Percentiles rank a stretch among this genome's conserved stretches.
Evolutionary conservation across 2,888 invertebrate species (phyloP).

Genomic region (Drosophila rellima): DNA sequence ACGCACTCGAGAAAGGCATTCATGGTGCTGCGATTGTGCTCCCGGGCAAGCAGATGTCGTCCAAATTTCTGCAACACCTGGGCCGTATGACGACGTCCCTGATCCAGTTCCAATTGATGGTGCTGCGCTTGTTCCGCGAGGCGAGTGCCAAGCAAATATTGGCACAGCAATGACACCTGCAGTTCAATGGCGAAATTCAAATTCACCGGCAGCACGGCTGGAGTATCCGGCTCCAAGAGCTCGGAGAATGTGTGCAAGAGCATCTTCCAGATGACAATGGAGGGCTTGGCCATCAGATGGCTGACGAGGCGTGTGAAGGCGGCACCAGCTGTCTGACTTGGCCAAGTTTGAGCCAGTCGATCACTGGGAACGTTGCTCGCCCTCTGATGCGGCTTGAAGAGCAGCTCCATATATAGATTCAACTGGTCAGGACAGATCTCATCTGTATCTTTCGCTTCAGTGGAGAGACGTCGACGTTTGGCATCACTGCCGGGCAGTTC

Average conservation of each 20-base stretch:
- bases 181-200: conserved; percentile 81
- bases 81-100: conserved; percentile 64
- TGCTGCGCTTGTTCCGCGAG: conserved; percentile 83
- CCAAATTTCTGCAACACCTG: conserved; percentile 79
- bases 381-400: background rate
- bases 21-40: conserved; percentile 84
- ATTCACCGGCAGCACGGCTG: conserved; percentile 64
- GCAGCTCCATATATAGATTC: conserved; percentile 16
- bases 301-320: conserved; percentile 82
- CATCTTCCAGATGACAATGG: conserved; percentile 84
- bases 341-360: conserved; percentile 73
- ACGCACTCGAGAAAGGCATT: conserved; percentile 83
- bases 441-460: background rate
- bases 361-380: conserved; percentile 10
- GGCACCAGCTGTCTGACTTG: conserved; percentile 74
- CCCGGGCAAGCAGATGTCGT: conserved; percentile 73
- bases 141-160: conserved; percentile 82
- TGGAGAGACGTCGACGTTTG: conserved; percentile 18
- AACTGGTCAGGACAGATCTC: no score
- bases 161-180: conserved; percentile 77
- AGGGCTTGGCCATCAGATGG: conserved; percentile 83
- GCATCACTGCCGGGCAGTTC: conserved; percentile 11
- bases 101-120: conserved; percentile 65
- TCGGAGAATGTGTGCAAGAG: conserved; percentile 78
- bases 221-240: conserved; percentile 43